Base-by-base conservation (phyloP, 1,140 invertebrate genomes). In the Heliconius nattereri region DNA sequence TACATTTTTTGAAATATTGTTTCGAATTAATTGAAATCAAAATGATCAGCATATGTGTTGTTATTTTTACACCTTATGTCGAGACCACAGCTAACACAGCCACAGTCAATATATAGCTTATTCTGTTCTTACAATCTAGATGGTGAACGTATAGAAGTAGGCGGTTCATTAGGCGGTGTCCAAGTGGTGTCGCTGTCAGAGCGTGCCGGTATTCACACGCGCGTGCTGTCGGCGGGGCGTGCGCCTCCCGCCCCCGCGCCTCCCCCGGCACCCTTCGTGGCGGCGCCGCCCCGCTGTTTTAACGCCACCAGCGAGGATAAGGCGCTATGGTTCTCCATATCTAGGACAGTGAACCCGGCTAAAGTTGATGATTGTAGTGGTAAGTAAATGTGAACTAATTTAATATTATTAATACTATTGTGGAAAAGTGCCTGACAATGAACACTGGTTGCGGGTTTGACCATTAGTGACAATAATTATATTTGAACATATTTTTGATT, bases 141-240 rank as follows among this genome's bases (percentile, higher is more conserved):
- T 85, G 85, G 94, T 79, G 79, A 95, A 82, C 85, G 96, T 83
- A 87, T 98, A 79, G 91, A 95, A 60, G 96, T 98, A 75, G 96
- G 97, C 83, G 98, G 98, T 1, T 98, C 98, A 2, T 95, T 99
- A 29, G 98, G 98, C 73, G 98, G 98, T 13, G 95, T 99, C 52
- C 98, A 99, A 90, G 96, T 98, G 57, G 94, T 98, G n/a, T 98
- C 99, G 93, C 96, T 99, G 72, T 98, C 98, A 19, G 96, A 97
- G 9, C 98, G 97, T 85, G 97, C 97, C 1, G 96, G 97, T 75
- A 95, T 96, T 71, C 98, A 99, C 94, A 97, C 98, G 88, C 95
- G 97, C 76, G 97, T 99, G 80, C 93, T 99, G 71, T 97, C 97
- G 80, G 97, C 99, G 19, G 98, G 98, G 3, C 95, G 96, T 75